Base-by-base conservation (phyloP, 2,888 invertebrate species). In the Lasioglossum morio region DNA sequence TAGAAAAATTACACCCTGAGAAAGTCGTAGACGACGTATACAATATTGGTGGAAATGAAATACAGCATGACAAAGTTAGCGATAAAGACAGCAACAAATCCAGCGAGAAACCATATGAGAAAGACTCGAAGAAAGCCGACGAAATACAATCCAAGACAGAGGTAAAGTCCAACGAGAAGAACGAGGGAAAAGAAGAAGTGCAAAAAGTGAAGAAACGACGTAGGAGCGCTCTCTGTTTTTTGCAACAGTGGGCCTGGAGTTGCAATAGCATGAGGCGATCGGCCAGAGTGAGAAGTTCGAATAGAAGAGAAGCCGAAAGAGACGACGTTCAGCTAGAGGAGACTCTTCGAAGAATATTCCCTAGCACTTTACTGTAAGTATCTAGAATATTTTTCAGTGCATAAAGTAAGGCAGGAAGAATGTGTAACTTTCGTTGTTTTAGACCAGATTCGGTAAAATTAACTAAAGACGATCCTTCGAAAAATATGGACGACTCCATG, bases 231-330 rank as follows among this genome's bases (percentile, higher is more conserved):
- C 95, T 98, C 23, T 97, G 97, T 75, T 97, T 97, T 90, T 94
- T 98, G 37, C 97, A 97, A 91, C 97, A 97, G 90, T 97, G 98
- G 97, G 97, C 97, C 77, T 98, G 98, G 97, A 97, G 97, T 90
- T 96, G 96, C 78, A 97, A 94, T 86, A 94, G 85, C 27, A 94
- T 93, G 88, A 93, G 94, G 84, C 91, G 96, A 77, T 95, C 96
- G 0, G 95, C 96, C 1, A 91, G 96, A 87, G 95, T 95, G 5
- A 92, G 95, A 84, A 94, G 95, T 79, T 95, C 96, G 8, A 96
- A 95, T 77, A 96, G 96, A 89, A 96, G 96, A 82, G 96, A 97
- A 93, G 96, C 96, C 57, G 96, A 96, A 86, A 95, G 96, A 90
- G 96, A 96, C 94, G 96, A 97, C 88, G 97, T 97, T 60, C 92